Base-by-base conservation (phyloP, 2,113 vertebrate genomes). In the Romanogobio albipinnatus region DNA sequence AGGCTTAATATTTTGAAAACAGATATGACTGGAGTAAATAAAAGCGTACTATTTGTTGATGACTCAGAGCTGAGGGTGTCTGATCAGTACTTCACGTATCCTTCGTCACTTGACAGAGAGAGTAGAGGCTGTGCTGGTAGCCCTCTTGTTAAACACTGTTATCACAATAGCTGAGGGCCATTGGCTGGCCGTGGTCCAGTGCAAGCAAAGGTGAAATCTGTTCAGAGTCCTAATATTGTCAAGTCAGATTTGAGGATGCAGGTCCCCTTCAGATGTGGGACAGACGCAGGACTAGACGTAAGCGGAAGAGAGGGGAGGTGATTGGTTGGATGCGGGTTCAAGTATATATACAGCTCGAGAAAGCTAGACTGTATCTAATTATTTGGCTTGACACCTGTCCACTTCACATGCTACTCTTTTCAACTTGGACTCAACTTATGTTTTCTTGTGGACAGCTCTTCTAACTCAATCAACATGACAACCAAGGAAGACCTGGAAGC, bases 381-480 rank as follows among this genome's bases (percentile, higher is more conserved):
- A 59, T 85, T 78, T 70, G 24, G 9, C 5, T 1, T 33, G 10
- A 14, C 17, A 17, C 3, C 9, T 45, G 33, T 70, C 29, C 66
- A 56, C 15, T 45, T n/a, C 9, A 13, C 68, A 71, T 43, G 9
- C 36, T 43, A 49, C 13, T 61, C 11, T 33, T 51, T 29, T 53
- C 9, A 53, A 39, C 75, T 59, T 4, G 10, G n/a, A 45, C 11
- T 51, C 45, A 26, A 22, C 58, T 81, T 81, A 9, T 81, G 26
- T 22, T 81, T 81, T 53, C 29, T 66, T 68, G 14, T 45, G 62
- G 45, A 15, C 81, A 82, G 81, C 66, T 82, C 81, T 56, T 29
- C 62, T 19, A 70, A 33, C 80, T 7, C 80, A 49, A 56, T 26
- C 83, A 77, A 84, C 70, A 85, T 87, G 88, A 83, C 29, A 0